Evolutionary conservation across 2,888 invertebrate species (phyloP), one percentile per base, ranked within the genome.

Genomic region (Protonemura montana): DNA sequence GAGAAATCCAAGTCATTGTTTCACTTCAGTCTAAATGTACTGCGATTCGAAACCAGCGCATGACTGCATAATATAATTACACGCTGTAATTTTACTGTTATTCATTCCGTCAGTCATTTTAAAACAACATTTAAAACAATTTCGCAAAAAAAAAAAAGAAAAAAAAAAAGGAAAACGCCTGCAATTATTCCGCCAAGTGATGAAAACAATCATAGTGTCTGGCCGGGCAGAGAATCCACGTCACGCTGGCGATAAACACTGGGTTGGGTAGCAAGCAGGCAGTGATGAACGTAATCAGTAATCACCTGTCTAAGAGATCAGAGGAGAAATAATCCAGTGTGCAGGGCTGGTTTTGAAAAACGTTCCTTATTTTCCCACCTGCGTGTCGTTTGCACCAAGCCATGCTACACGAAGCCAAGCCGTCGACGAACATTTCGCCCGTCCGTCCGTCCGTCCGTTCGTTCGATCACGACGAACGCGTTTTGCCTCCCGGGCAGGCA

Each of bases 261-360:
- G 10, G 78, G 84, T 7, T 26, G 59, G 76, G 76, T 27, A 84
- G 84, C 59, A 84, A 59, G 59, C 30, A 25, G 13, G 27, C 42
- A 13, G 28, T 21, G 27, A 28, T 84, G 76, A 3, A 59, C 76
- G 76, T 76, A 84, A 28, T 76, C 27, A 7, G 26, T 84, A 84
- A 84, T 84, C 84, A 84, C 84, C 84, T 76, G 84, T n/a, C 84
- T 25, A 3, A 6, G 16, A 28, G 76, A 29, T 84, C 84, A 28
- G 27, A 35, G 76, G 76, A 76, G 6, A 6, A n/a, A 30, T n/a
- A 28, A 16, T 76, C 84, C 29, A 59, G 35, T 35, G 35, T 35
- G 35, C 35, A 76, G 76, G 28, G 28, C 59, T 35, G 26, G 76
- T 84, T 84, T 27, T 84, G 76, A 76, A 28, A 27, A 81, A 6